These are phyloP conservation scores for Drosophila peninsularis DNA, from an alignment of 2,888 invertebrate genomes.

Conservation along the genomic window DNA sequence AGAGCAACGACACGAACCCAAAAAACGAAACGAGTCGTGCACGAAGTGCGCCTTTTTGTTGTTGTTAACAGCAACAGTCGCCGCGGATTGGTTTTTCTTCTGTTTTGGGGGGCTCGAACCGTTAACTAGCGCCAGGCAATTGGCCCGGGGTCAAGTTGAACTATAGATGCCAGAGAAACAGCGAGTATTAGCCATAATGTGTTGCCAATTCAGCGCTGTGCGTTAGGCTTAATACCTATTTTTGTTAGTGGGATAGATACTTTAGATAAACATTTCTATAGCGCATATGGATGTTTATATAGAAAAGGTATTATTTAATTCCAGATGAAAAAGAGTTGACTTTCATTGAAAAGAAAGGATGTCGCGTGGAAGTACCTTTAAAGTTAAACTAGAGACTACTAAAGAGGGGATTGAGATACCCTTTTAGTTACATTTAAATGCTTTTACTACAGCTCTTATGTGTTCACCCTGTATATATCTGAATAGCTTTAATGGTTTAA, in stretches of 20 bases:
- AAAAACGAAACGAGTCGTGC: constrained; percentile 17
- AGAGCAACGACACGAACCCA: constrained; percentile 25
- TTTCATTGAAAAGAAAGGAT: no score
- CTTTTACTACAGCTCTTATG: no score
- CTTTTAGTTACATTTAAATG: no score
- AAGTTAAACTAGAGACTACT: no score
- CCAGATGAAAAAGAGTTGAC: no score
- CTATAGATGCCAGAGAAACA: constrained; percentile 33
- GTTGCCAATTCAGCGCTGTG: not conserved
- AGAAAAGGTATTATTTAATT: no score
- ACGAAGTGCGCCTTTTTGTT: constrained; percentile 42
- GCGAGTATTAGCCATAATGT: constrained; percentile 14
- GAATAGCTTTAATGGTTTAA: no score
- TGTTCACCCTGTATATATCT: no score
- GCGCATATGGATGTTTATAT: not conserved
- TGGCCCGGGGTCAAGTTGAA: constrained; percentile 59
- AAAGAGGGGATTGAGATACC: no score
- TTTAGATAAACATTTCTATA: not conserved
- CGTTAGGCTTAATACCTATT: not conserved
- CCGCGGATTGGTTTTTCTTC: constrained; percentile 62
- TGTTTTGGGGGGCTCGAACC: constrained; percentile 68
- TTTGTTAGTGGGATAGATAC: not conserved
- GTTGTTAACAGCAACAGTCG: constrained; percentile 41
- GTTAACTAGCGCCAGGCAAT: constrained; percentile 47
- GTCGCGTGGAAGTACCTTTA: no score